Conservation (phyloP, 2,113 vertebrate genomes). For the Rhadina sibilatrix region DNA sequence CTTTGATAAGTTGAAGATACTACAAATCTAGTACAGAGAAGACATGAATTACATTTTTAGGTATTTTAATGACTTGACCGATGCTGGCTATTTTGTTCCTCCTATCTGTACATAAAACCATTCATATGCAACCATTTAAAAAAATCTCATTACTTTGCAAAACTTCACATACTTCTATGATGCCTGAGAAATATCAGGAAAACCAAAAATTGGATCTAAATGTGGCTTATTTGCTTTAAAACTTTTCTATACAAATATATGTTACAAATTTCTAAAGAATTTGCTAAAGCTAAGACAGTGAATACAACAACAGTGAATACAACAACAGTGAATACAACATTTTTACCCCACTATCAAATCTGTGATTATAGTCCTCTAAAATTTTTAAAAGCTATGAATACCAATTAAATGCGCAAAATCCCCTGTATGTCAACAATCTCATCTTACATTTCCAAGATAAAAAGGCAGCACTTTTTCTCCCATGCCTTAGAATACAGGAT, state of each 20-base stretch:
- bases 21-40: background rate
- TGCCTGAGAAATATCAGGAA: background rate
- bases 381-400: background rate
- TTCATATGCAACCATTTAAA: background rate
- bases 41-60: background rate
- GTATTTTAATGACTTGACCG: background rate
- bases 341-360: background rate
- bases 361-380: background rate
- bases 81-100: background rate
- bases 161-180: background rate
- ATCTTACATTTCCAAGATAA: background rate
- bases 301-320: too few relatives aligned
- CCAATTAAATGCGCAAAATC: background rate
- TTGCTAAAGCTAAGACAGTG: background rate
- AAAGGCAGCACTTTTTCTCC: background rate
- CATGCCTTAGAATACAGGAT: background rate
- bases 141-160: background rate
- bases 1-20: background rate
- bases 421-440: accelerated
- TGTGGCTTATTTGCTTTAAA: background rate
- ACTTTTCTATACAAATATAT: background rate
- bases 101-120: background rate
- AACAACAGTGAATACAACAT: too few relatives aligned
- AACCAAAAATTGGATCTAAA: background rate
- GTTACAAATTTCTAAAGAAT: background rate